Conservation (phyloP, 2,797 vertebrate species). For the Peromyscus nudipes region DNA sequence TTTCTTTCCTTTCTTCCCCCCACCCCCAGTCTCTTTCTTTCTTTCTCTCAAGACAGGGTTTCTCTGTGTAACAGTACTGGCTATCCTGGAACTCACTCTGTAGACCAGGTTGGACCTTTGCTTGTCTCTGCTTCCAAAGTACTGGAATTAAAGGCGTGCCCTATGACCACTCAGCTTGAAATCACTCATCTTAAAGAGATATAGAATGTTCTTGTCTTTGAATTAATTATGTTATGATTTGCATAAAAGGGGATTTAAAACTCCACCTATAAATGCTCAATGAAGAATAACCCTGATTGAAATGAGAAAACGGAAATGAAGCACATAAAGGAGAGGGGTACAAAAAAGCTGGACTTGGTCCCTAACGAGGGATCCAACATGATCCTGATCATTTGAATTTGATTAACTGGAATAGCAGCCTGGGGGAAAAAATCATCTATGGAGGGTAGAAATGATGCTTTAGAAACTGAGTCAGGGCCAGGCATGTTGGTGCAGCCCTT, state of each 20-base stretch:
- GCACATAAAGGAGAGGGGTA: background rate
- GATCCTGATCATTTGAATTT: conserved; percentile 25
- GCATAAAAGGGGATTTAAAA: conserved; percentile 48
- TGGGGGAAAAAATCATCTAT: conserved; percentile 39
- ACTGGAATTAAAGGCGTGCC: background rate
- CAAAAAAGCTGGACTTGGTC: background rate
- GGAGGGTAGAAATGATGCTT: conserved; percentile 18
- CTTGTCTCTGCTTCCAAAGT: background rate
- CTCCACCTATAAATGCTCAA: conserved; percentile 33
- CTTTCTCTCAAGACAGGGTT: background rate
- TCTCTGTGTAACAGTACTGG: background rate
- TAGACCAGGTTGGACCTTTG: background rate
- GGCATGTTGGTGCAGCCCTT: background rate
- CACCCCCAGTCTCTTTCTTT: too few relatives aligned
- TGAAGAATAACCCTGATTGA: conserved; percentile 48
- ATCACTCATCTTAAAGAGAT: conserved; percentile 59
- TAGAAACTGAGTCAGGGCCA: conserved; percentile 23
- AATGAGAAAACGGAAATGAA: conserved; percentile 36
- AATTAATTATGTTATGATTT: conserved; percentile 62
- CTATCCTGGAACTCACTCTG: background rate
- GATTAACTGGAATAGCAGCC: conserved; percentile 14
- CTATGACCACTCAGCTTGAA: background rate
- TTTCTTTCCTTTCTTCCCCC: too few relatives aligned
- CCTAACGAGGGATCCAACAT: conserved; percentile 12
- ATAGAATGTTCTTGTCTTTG: conserved; percentile 45